phyloP scores from a whole-genome alignment of 1,140 invertebrate genomes.

The Drosophila busckii region DNA sequence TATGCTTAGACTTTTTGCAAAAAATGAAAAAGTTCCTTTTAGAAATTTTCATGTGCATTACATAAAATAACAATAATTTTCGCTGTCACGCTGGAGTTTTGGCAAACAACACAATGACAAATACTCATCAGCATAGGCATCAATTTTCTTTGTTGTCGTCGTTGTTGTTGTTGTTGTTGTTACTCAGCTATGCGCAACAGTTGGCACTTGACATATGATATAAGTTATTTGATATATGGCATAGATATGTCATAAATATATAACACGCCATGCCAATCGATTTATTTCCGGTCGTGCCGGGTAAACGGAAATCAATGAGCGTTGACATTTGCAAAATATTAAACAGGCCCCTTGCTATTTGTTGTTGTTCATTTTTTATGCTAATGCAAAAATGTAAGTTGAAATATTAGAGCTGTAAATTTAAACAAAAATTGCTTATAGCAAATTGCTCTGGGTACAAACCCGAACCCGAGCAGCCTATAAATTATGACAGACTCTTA shows the following conservation, averaged over 20 bases:
- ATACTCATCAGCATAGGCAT: conserved; percentile 11
- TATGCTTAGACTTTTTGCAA: too few relatives aligned
- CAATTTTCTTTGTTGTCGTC: conserved; percentile 14
- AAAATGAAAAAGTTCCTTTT: conserved; percentile 77
- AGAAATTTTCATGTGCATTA: conserved; percentile 61
- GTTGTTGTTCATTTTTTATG: conserved; percentile 15
- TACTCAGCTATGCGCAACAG: conserved; percentile 42
- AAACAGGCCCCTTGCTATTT: conserved; percentile 32
- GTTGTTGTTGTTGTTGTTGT: too few relatives aligned
- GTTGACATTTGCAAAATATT: conserved; percentile 40
- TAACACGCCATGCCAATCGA: conserved; percentile 33
- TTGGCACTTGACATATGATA: conserved; percentile 36
- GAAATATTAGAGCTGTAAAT: conserved; percentile 15
- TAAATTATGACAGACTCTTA: too few relatives aligned
- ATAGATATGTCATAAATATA: conserved; percentile 38
- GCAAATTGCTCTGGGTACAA: neutral
- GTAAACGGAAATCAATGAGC: conserved; percentile 42
- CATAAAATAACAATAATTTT: conserved; percentile 59
- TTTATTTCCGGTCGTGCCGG: conserved; percentile 32
- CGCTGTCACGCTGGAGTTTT: conserved; percentile 5
- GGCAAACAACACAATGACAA: neutral
- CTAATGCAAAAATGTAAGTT: conserved; percentile 11
- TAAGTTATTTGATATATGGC: conserved; percentile 22
- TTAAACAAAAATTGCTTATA: conserved; percentile 4
- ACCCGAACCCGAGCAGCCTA: neutral